These are phyloP conservation scores for Edolisoma coerulescens DNA, from an alignment of 2,113 vertebrate species.

Conservation along the genomic window DNA sequence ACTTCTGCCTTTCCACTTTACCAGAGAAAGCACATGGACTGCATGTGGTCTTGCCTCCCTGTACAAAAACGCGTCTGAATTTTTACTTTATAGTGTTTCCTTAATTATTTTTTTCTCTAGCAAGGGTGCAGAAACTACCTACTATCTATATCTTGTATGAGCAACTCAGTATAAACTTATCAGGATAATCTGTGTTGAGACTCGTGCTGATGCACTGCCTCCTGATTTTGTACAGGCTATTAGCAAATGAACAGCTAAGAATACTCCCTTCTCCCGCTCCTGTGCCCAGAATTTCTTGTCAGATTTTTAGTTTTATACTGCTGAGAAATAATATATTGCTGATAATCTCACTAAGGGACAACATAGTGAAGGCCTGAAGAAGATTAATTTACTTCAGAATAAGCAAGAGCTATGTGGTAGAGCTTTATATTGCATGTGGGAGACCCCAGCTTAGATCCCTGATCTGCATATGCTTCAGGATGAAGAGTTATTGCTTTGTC, in stretches of 20 bases:
- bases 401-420: not conserved
- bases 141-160: not conserved
- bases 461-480: not conserved
- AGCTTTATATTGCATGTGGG: not conserved
- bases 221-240: not conserved
- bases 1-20: not conserved
- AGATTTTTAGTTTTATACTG: not conserved
- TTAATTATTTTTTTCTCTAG: not conserved
- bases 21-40: not conserved
- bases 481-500: not conserved
- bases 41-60: not conserved
- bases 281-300: not conserved
- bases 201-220: not conserved
- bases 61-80: not conserved
- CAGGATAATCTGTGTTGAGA: not conserved
- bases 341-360: not conserved
- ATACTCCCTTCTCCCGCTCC: not conserved
- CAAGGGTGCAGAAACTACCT: not conserved
- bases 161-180: not conserved
- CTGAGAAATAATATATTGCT: not conserved
- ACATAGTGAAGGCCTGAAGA: not conserved
- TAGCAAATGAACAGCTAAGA: not conserved
- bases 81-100: not conserved
- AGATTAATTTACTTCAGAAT: not conserved
- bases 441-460: not conserved